A percentile compares a stretch with the other conserved stretches of the same genome.
These are phyloP conservation scores for Patella pellucida DNA, from an alignment of 2,888 invertebrate genomes.

Conservation along the genomic window DNA sequence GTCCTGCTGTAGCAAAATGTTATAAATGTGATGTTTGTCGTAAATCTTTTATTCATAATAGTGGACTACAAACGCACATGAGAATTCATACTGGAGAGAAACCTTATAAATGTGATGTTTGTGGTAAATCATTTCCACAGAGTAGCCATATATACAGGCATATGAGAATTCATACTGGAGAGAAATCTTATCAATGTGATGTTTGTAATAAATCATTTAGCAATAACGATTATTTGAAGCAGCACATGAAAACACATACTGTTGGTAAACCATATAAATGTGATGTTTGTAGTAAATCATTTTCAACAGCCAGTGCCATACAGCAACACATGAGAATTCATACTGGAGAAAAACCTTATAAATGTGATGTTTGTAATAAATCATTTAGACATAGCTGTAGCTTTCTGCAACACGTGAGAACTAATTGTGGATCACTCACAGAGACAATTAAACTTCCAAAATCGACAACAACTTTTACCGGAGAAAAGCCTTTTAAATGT, in stretches of 20 bases:
- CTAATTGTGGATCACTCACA: too few relatives aligned
- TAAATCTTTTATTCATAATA: not conserved
- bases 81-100: not conserved
- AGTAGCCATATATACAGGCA: slow-evolving; percentile 5
- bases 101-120: not conserved
- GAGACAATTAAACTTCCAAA: too few relatives aligned
- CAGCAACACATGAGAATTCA: not conserved
- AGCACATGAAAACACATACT: slow-evolving; percentile 30
- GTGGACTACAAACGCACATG: not conserved
- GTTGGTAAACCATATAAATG: slow-evolving; percentile 32
- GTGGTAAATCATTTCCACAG: not conserved
- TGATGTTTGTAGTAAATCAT: slow-evolving; percentile 24
- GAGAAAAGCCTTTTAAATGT: too few relatives aligned
- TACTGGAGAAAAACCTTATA: not conserved
- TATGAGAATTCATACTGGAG: slow-evolving; percentile 16
- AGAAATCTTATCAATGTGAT: slow-evolving; percentile 17
- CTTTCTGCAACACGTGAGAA: too few relatives aligned
- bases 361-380: too few relatives aligned
- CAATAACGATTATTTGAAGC: slow-evolving; percentile 11
- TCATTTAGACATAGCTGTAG: too few relatives aligned
- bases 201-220: slow-evolving; percentile 23
- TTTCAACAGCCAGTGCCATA: not conserved
- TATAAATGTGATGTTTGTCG: slow-evolving; percentile 3
- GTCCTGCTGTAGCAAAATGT: not conserved
- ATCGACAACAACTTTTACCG: too few relatives aligned